phyloP scores from a whole-genome alignment of 2,113 vertebrate genomes.

The Eulemur rufifrons region DNA sequence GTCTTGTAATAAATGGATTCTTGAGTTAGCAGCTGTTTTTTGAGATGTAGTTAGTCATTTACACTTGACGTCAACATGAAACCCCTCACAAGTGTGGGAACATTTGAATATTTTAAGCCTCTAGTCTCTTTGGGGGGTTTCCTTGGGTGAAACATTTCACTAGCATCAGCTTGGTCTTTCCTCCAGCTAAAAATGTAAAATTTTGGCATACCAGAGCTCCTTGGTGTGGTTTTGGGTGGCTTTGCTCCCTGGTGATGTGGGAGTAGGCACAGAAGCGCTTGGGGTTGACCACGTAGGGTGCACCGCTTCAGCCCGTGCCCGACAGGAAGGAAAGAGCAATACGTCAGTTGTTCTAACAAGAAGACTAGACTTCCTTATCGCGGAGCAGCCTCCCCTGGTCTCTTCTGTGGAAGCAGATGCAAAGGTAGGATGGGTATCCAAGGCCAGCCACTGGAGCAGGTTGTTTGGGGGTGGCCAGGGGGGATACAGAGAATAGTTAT shows the following conservation, averaged over 20 bases:
- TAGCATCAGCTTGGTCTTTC: not conserved
- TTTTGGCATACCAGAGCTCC: not conserved
- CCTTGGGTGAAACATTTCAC: constrained; percentile 47
- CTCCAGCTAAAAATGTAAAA: not conserved
- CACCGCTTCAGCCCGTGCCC: accelerated
- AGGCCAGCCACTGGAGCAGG: accelerated
- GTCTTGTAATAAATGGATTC: not conserved
- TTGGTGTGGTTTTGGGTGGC: constrained; percentile 18
- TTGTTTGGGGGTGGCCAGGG: no score
- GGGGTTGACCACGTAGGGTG: not conserved
- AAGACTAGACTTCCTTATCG: constrained; percentile 48
- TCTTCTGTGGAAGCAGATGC: constrained; percentile 31
- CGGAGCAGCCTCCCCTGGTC: not conserved
- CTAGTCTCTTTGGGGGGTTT: constrained; percentile 59
- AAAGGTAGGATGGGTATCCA: constrained; percentile 68
- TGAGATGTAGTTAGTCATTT: not conserved
- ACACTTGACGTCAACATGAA: not conserved
- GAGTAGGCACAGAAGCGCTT: not conserved
- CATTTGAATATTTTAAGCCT: constrained; percentile 11
- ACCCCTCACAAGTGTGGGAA: not conserved
- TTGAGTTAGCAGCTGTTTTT: not conserved
- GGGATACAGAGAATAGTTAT: not conserved
- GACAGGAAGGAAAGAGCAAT: constrained; percentile 77
- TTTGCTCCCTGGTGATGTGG: not conserved
- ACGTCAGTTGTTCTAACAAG: constrained; percentile 44